Evolutionary conservation across 1,140 invertebrate genomes (phyloP).

Genomic region (Drosophila fuyamai): DNA sequence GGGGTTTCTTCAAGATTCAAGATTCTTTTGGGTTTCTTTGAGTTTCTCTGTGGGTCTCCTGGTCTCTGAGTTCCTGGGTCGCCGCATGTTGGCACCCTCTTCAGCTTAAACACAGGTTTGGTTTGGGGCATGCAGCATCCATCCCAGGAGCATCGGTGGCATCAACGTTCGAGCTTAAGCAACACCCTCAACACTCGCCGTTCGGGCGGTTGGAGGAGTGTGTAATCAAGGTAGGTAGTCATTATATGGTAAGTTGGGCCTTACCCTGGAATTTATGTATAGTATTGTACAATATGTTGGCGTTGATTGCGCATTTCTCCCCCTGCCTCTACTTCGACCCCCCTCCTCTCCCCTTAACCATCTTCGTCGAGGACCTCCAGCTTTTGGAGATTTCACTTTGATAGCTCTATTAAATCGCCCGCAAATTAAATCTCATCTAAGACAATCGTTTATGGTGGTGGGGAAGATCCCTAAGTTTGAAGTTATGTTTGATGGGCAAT

Average conservation of each 20-base stretch:
- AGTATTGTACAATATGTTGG: constrained; percentile 58
- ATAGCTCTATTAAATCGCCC: constrained; percentile 62
- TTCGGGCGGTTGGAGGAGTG: constrained; percentile 38
- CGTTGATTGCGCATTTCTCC: constrained; percentile 47
- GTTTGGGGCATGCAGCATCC: constrained; percentile 29
- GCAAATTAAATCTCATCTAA: constrained; percentile 42
- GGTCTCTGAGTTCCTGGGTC: constrained; percentile 16
- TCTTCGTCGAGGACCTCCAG: not conserved
- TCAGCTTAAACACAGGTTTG: constrained; percentile 78
- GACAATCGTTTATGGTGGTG: constrained; percentile 10
- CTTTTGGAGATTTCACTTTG: constrained; percentile 45
- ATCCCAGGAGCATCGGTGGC: constrained; percentile 13
- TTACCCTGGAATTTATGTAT: constrained; percentile 70
- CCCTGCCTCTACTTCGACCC: not conserved
- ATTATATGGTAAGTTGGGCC: constrained; percentile 75
- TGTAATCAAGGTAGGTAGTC: constrained; percentile 82
- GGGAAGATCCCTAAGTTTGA: not conserved
- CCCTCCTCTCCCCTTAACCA: too few species aligned
- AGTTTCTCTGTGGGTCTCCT: too few species aligned
- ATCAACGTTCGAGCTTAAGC: constrained; percentile 19
- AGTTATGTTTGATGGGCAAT: not conserved
- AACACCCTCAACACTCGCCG: constrained; percentile 62
- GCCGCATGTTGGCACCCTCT: constrained; percentile 74
- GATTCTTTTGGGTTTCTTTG: too few species aligned
- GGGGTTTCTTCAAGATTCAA: not conserved